Evolutionary conservation across 1,140 invertebrate genomes (phyloP), one percentile per base, ranked within the genome.

Genomic region (Hetaerina americana): DNA sequence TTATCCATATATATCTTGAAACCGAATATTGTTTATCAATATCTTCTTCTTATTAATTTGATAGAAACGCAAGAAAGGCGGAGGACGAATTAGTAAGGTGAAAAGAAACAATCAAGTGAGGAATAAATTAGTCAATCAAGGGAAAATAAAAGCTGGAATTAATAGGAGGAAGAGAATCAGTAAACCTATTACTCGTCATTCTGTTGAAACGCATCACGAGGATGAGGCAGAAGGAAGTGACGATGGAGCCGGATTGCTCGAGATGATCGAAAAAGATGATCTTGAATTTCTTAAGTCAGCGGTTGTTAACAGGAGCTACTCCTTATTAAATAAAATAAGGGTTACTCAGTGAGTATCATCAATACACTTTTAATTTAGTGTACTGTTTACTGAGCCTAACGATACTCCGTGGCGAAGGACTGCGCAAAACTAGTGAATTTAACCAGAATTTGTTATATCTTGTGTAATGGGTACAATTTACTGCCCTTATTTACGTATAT

Each of bases 181-280:
- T 72, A 72, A 73, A 67, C 49, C 66, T 6, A 49, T 71, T 40
- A 18, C 40, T 18, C 69, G 0, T 72, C 81, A 83, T 71, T 77
- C 77, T 31, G 76, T 76, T 22, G 73, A 72, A 27, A 77, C 79
- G 40, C 68, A 28, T 27, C 73, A 75, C 27, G 76, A 78, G 27
- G 74, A 75, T 25, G 78, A 81, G 73, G 76, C 78, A 67, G 79
- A 83, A 72, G 79, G 79, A 70, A 82, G 79, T 76, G 84, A 85
- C 75, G 82, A 86, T 81, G 87, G 83, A 26, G 81, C 85, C 57
- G 87, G 88, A 77, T 84, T 89, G 81, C 77, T 89, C 73, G 82
- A 86, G 27, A 87, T 87, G 85, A 79, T 87, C 66, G 85, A 87
- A 70, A 80, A 87, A 27, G 87, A 89, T 15, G 88, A 89, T 77